Conservation (phyloP, 2,113 vertebrate species). For the Panthera leo region DNA sequence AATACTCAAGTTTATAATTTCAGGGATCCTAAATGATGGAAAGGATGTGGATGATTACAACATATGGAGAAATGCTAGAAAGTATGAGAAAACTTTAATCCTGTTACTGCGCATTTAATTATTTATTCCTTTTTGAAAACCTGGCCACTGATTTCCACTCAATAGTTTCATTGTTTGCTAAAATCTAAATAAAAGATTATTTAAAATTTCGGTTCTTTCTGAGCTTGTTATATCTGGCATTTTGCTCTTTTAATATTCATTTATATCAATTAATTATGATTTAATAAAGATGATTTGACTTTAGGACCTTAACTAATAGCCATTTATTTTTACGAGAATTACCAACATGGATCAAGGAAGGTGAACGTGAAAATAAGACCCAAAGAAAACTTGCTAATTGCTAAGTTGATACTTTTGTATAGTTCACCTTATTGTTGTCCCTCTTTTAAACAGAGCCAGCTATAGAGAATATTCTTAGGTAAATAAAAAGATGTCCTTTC, state of each 20-base stretch:
- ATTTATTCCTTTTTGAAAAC: constrained; percentile 38
- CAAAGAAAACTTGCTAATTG: constrained; percentile 29
- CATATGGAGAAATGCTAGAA: neutral
- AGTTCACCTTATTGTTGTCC: neutral
- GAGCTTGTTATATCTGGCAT: neutral
- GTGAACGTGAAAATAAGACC: constrained; percentile 16
- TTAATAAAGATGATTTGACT: constrained; percentile 38
- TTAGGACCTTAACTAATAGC: constrained; percentile 20
- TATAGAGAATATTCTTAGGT: neutral
- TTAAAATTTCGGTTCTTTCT: constrained; percentile 31
- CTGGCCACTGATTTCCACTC: neutral
- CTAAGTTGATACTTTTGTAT: neutral
- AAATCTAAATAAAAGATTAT: neutral
- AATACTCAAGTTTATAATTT: neutral
- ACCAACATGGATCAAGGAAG: neutral
- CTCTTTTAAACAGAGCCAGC: neutral
- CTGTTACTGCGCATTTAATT: neutral
- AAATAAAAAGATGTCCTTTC: constrained; percentile 7
- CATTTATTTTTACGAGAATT: constrained; percentile 43
- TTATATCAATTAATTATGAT: constrained; percentile 23
- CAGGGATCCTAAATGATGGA: neutral
- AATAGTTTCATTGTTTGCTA: neutral
- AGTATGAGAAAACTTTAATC: neutral
- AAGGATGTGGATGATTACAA: neutral
- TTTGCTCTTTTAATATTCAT: constrained; percentile 43